These are phyloP conservation scores for Gymnoscelis rufifasciata DNA, from an alignment of 2,888 invertebrate genomes.

Conservation along the genomic window DNA sequence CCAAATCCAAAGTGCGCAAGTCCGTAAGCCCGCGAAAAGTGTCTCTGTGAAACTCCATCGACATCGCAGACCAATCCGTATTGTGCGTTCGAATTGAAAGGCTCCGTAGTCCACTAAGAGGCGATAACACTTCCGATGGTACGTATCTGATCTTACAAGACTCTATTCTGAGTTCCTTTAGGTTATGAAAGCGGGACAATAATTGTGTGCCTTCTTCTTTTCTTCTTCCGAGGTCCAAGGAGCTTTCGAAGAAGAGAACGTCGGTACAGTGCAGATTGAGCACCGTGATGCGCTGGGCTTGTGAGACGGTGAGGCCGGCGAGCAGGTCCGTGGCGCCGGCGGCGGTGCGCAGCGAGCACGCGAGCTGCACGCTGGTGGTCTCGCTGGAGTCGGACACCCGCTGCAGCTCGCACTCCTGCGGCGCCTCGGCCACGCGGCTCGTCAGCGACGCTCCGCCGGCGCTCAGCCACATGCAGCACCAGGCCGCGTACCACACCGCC, in stretches of 20 bases:
- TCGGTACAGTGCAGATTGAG: slow-evolving; percentile 85
- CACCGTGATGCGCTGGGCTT: slow-evolving; percentile 84
- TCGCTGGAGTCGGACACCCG: slow-evolving; percentile 76
- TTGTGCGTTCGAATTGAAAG: slow-evolving; percentile 86
- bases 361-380: slow-evolving; percentile 78
- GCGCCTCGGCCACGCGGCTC: slow-evolving; percentile 80
- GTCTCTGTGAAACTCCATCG: slow-evolving; percentile 85
- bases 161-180: slow-evolving; percentile 84
- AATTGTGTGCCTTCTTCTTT: slow-evolving; percentile 78
- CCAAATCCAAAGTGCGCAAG: slow-evolving; percentile 83
- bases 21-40: slow-evolving; percentile 84
- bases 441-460: slow-evolving; percentile 69
- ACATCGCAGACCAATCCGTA: slow-evolving; percentile 89
- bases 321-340: slow-evolving; percentile 83
- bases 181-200: slow-evolving; percentile 80
- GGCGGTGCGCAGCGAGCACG: slow-evolving; percentile 82
- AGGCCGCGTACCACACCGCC: slow-evolving; percentile 59
- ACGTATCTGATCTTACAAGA: slow-evolving; percentile 88
- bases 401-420: slow-evolving; percentile 87
- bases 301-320: slow-evolving; percentile 80
- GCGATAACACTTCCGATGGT: slow-evolving; percentile 83
- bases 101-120: slow-evolving; percentile 82
- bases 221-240: slow-evolving; percentile 78
- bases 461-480: slow-evolving; percentile 61
- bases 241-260: slow-evolving; percentile 85